Evolutionary conservation across 2,797 vertebrate genomes (phyloP).

Genomic region (Adrianichthys oophorus): DNA sequence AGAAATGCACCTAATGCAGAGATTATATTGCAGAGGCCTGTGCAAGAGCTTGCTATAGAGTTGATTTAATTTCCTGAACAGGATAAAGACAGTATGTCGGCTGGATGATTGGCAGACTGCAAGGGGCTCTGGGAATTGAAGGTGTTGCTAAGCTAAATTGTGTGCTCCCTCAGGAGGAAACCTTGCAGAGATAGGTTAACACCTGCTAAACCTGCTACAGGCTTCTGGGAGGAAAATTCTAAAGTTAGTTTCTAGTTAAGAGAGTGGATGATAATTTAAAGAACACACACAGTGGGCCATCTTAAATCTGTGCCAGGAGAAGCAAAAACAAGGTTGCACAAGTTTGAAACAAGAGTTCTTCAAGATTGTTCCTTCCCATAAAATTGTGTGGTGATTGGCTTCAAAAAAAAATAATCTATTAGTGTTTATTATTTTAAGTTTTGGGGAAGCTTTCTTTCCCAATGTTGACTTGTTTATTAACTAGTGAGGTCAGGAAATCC

Average conservation of each 20-base stretch:
- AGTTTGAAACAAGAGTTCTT: background rate
- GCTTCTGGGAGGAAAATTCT: conserved; percentile 43
- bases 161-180: conserved; percentile 52
- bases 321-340: conserved; percentile 8
- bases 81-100: conserved; percentile 19
- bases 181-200: conserved; percentile 56
- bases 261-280: conserved; percentile 24
- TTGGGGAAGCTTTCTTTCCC: no score
- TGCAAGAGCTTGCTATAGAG: conserved; percentile 1
- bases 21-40: background rate
- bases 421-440: no score
- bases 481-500: no score
- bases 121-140: conserved; percentile 45
- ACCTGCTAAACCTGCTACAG: conserved; percentile 61
- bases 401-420: no score
- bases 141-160: conserved; percentile 52
- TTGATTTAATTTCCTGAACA: conserved; percentile 15
- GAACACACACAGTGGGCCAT: background rate
- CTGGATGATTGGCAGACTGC: conserved; percentile 56
- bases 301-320: conserved; percentile 1
- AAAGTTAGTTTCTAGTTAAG: conserved; percentile 38
- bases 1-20: background rate
- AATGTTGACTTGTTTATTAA: no score
- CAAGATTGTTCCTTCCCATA: background rate
- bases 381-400: no score